Evolutionary conservation across 2,113 vertebrate species (phyloP), one percentile per base, ranked within the genome.

Genomic region (Notothenia rossii): DNA sequence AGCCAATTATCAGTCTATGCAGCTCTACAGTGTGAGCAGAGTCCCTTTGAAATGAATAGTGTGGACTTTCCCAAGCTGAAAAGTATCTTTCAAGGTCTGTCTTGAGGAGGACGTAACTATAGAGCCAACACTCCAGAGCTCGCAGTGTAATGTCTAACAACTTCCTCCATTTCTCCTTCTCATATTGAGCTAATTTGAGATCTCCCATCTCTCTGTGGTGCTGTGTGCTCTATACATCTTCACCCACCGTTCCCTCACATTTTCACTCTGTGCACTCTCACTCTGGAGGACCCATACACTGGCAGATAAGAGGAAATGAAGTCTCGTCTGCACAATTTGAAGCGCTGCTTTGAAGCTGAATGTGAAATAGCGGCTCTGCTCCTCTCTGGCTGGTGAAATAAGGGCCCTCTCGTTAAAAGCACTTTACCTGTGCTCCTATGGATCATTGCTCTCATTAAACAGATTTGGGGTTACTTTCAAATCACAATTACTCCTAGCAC

Each of bases 301-400:
- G 83, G 79, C 85, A 92, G 91, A 94, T 93, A 92, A 94, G 93
- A 94, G 92, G 89, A 93, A 93, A 92, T 89, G 81, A 91, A 94
- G 90, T 91, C 91, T 92, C 80, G 90, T 92, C 89, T 83, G 82
- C 90, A 91, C 89, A 91, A 92, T 93, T 93, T 93, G 91, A 92
- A 94, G 88, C 88, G 68, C 79, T 80, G 86, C 93, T 94, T 93
- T 93, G 92, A 93, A 94, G 91, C 90, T 66, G 82, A 88, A 93
- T 89, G 87, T 87, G 91, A 91, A 93, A 91, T 84, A 87, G 91
- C 77, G 61, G 79, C 78, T 76, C 86, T 82, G 84, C 87, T 87
- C 83, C 82, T 91, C 86, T 79, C 72, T 1, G 79, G 81, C 88
- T 91, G 88, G 84, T 90, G 84, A 91, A 94, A 92, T 90, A 89